Evolutionary conservation across 2,888 invertebrate species (phyloP).

Genomic region (Candidula unifasciata): DNA sequence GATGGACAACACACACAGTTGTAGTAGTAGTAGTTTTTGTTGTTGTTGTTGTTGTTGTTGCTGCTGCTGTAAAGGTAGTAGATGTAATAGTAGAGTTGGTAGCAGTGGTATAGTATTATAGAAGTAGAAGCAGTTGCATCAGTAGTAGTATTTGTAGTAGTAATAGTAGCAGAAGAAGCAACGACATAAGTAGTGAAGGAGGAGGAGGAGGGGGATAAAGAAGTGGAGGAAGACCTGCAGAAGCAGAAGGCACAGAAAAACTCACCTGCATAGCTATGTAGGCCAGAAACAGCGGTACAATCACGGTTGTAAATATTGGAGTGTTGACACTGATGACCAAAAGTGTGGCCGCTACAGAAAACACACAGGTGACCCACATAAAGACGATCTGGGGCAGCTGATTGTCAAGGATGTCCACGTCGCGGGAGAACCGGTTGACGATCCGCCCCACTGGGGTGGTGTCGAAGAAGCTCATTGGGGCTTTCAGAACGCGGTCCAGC

Average conservation of each 20-base stretch:
- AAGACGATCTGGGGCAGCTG: constrained; percentile 58
- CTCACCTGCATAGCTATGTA: constrained; percentile 75
- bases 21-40: no score
- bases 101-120: no score
- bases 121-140: no score
- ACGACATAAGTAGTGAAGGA: no score
- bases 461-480: constrained; percentile 70
- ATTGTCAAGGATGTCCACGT: constrained; percentile 62
- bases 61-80: no score
- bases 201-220: no score
- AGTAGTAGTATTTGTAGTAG: no score
- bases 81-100: no score
- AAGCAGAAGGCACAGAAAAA: not conserved
- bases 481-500: constrained; percentile 57
- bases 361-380: constrained; percentile 57
- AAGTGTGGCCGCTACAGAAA: constrained; percentile 70
- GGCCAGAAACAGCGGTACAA: constrained; percentile 70
- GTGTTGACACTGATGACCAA: constrained; percentile 72
- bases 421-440: constrained; percentile 67
- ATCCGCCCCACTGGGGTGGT: constrained; percentile 76
- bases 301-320: constrained; percentile 64
- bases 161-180: no score
- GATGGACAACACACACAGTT: no score
- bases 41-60: no score
- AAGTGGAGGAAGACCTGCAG: no score